Conservation (phyloP, 2,797 vertebrate species). For the Sylvilagus floridanus region DNA sequence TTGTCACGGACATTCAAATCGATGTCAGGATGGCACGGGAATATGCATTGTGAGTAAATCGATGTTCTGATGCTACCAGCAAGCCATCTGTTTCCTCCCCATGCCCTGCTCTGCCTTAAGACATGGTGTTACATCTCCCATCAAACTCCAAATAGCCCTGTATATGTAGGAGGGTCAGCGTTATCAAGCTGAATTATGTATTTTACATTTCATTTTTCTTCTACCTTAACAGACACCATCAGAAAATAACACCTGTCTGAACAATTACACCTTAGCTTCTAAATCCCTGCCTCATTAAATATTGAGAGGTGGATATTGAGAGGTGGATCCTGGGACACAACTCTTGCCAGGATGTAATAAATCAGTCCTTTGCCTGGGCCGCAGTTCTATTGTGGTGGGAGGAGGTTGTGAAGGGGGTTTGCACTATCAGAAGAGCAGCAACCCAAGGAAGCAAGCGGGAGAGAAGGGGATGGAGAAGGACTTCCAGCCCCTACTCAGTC, state of each 20-base stretch:
- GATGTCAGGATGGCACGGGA: conserved; percentile 94
- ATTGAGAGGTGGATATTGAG: not conserved
- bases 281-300: not conserved
- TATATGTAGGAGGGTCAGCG: not conserved
- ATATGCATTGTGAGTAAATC: conserved; percentile 93
- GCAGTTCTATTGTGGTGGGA: not conserved
- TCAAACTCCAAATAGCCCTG: not conserved
- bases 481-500: not conserved
- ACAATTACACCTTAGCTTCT: not conserved
- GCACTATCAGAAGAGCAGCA: not conserved
- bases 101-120: not conserved
- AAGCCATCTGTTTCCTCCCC: not conserved
- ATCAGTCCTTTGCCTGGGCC: not conserved
- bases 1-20: conserved; percentile 93
- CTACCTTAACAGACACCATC: conserved; percentile 10
- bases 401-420: not conserved
- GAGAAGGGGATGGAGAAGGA: not conserved
- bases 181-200: not conserved
- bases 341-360: not conserved
- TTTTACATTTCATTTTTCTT: not conserved
- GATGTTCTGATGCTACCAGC: not conserved
- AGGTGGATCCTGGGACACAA: not conserved
- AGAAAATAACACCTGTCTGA: not conserved
- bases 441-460: not conserved
- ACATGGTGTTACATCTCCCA: not conserved